Evolutionary conservation across 2,888 invertebrate genomes (phyloP), one percentile per base, ranked within the genome.

Genomic region (Selenia dentaria): DNA sequence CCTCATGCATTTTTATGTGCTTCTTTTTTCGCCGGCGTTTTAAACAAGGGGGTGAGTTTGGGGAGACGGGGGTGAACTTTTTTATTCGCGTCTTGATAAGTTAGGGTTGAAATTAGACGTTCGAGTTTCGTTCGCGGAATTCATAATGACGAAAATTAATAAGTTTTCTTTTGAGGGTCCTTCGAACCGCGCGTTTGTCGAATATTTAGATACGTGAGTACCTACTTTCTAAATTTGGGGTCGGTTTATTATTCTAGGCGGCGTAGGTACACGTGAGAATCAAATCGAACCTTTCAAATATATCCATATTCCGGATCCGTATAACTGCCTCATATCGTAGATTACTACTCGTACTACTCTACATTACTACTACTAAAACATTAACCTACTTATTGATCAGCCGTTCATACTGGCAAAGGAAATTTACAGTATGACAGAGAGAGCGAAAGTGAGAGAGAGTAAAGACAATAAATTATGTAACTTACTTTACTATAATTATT

Each of bases 1-100:
- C 91, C 91, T 91, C 91, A 91, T 91, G 91, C 91, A 91, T 91
- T 91, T 91, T 91, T 91, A 91, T 91, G 91, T 91, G 90, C 91
- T 91, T 89, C 91, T 91, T 91, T 91, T 91, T 91, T 91, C 89
- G 90, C 74, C 86, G 83, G 89, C 90, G 87, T 91, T 91, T 91
- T 91, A 91, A 91, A 91, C 90, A 90, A 91, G 91, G 89, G 91
- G 90, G 89, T 87, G 88, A 86, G 86, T 74, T 71, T 76, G 78
- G 82, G 88, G 89, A 79, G 79, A 74, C 80, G 81, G 70, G 87
- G 85, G 89, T 81, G 87, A 85, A 87, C 83, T 89, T 91, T 89
- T 91, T 91, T 91, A 90, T 90, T 87, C 90, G 87, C 89, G 89
- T 91, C 91, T 91, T 91, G 91, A 91, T 91, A 91, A 91, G 91